Evolutionary conservation across 2,113 vertebrate species (phyloP).

Genomic region (Vireo altiloquus): DNA sequence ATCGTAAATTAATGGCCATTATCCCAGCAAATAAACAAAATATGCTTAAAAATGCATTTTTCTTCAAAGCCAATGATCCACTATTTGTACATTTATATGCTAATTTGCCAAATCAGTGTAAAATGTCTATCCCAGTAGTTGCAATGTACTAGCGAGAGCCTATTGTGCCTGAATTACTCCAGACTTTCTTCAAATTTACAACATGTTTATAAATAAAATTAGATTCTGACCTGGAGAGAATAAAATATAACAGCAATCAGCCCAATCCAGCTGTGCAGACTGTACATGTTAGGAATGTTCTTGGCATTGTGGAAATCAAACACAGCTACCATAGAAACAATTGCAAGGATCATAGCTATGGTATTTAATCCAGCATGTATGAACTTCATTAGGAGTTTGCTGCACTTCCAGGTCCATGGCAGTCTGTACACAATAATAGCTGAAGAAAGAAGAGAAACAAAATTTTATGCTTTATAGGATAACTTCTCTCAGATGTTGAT

Average conservation of each 20-base stretch:
- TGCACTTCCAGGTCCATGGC: conserved; percentile 94
- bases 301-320: conserved; percentile 88
- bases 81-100: neutral
- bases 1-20: neutral
- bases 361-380: conserved; percentile 89
- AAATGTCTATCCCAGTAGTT: neutral
- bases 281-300: conserved; percentile 93
- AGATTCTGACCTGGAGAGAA: conserved; percentile 81
- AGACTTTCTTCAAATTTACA: neutral
- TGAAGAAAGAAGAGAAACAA: conserved; percentile 50
- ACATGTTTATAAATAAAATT: neutral
- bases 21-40: neutral
- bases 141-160: neutral
- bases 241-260: conserved; percentile 82
- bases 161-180: neutral
- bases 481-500: neutral
- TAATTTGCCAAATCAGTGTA: neutral
- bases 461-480: neutral
- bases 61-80: neutral
- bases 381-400: conserved; percentile 91
- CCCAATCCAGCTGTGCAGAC: conserved; percentile 96
- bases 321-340: conserved; percentile 84
- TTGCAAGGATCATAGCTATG: conserved; percentile 78
- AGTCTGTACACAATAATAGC: conserved; percentile 86
- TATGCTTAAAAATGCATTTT: neutral